A percentile compares a stretch with the other conserved stretches of the same genome.
Conservation (phyloP, 2,797 vertebrate genomes). For the Scleropages formosus region DNA sequence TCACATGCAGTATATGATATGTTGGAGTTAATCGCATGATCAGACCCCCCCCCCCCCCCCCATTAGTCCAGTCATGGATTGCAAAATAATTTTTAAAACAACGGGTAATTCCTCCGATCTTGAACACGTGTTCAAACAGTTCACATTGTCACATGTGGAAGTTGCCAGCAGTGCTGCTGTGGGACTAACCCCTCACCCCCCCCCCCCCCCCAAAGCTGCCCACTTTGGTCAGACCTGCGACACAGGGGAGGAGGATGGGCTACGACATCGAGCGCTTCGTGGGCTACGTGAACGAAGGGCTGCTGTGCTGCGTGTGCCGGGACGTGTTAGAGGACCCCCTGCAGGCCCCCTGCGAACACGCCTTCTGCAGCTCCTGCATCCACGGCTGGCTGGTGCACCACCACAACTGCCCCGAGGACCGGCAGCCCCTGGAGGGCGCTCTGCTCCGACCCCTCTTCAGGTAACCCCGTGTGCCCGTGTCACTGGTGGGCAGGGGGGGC, state of each 20-base stretch:
- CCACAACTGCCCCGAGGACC: constrained; percentile 84
- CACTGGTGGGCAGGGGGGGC: not conserved
- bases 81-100: no score
- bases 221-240: not conserved
- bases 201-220: no score
- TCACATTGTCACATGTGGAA: no score
- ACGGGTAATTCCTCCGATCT: no score
- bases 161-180: not conserved
- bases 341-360: constrained; percentile 89
- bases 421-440: constrained; percentile 71
- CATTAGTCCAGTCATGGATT: no score
- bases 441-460: constrained; percentile 80
- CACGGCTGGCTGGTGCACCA: constrained; percentile 83
- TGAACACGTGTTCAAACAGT: no score
- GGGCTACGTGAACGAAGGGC: constrained; percentile 85
- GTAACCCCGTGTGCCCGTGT: constrained; percentile 50
- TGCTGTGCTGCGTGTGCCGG: constrained; percentile 84
- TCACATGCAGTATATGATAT: no score
- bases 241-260: constrained; percentile 80
- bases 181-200: not conserved
- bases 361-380: constrained; percentile 84
- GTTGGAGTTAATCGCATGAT: no score
- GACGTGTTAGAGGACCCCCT: constrained; percentile 82
- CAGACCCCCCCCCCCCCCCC: no score
- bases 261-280: constrained; percentile 87